phyloP scores from a whole-genome alignment of 2,888 invertebrate species.

The Sinotaia quadrata region DNA sequence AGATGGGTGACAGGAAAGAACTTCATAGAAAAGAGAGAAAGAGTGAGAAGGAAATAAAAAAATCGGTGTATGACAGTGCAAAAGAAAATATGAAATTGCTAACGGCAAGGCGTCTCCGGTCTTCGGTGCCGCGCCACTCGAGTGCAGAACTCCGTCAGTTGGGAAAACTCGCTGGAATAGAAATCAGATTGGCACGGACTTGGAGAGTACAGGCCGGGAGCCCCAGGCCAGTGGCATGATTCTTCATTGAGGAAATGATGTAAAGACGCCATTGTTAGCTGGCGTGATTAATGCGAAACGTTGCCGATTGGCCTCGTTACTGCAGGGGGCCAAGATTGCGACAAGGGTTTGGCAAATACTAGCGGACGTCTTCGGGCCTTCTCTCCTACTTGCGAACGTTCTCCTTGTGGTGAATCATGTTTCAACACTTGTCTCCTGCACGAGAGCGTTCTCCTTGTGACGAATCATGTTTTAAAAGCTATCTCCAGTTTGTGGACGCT shows the following conservation, averaged over 20 bases:
- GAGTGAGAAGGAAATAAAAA: background rate
- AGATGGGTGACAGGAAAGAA: background rate
- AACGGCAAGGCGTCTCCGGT: background rate
- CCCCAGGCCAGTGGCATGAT: too few relatives aligned
- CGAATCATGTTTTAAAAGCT: too few relatives aligned
- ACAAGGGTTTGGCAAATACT: background rate
- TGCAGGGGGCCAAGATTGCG: background rate
- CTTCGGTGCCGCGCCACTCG: too few relatives aligned
- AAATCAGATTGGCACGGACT: slow-evolving; percentile 8
- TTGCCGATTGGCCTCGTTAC: slow-evolving; percentile 15
- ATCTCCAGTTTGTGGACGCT: too few relatives aligned
- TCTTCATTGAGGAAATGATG: slow-evolving; percentile 11
- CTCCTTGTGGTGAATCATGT: too few relatives aligned
- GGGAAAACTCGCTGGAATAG: background rate
- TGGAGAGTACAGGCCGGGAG: too few relatives aligned
- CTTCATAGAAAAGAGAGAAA: background rate
- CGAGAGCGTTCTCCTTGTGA: too few relatives aligned
- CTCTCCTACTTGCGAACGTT: too few relatives aligned
- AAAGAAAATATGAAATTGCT: background rate
- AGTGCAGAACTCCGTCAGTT: background rate
- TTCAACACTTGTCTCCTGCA: too few relatives aligned
- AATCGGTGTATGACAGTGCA: background rate
- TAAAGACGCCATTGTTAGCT: slow-evolving; percentile 13
- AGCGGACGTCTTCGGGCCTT: background rate
- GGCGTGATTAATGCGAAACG: background rate